Evolutionary conservation across 1,140 invertebrate species (phyloP), one percentile per base, ranked within the genome.

Genomic region (Idris sp.): DNA sequence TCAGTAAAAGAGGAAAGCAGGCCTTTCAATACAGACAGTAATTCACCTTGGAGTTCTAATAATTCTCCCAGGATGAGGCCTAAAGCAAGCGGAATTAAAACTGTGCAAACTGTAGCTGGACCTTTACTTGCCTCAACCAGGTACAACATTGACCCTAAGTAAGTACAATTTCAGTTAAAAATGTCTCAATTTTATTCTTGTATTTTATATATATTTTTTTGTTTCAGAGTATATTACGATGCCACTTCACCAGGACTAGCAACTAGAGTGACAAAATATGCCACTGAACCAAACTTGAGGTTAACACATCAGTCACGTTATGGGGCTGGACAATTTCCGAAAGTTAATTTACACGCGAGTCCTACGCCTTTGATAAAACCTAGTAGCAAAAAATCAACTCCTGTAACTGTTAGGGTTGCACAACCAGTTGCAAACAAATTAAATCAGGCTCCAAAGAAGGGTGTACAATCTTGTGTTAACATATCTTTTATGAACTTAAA

Each of bases 71-170:
- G 82, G 51, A 81, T 80, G 31, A 79, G 77, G 30, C 43, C 77
- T 0, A 83, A 75, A 67, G 62, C 58, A 11, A 46, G 18, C 2
- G 80, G 80, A 0, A 36, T 83, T 0, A 87, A 83, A 56, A 80
- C 79, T 4, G 79, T 84, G 0, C 83, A 85, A 43, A 82, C 83
- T 5, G 77, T 82, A 11, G 81, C 81, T 25, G 84, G 85, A 25
- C 86, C 87, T 4, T 75, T 88, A 22, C 76, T 86, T 18, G 74
- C 83, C 25, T 86, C 87, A 0, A 84, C 83, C 0, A 83, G 83
- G 79, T 87, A 84, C 36, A 88, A 88, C 25, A 85, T 87, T 0
- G 86, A 87, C 78, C 78, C 82, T 0, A 87, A 85, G 86, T 86
- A 77, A 76, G 72, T 22, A 2, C 6, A 4, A 22, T 22, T 22